phyloP scores from a whole-genome alignment of 2,113 vertebrate genomes.

The Mus spicilegus region DNA sequence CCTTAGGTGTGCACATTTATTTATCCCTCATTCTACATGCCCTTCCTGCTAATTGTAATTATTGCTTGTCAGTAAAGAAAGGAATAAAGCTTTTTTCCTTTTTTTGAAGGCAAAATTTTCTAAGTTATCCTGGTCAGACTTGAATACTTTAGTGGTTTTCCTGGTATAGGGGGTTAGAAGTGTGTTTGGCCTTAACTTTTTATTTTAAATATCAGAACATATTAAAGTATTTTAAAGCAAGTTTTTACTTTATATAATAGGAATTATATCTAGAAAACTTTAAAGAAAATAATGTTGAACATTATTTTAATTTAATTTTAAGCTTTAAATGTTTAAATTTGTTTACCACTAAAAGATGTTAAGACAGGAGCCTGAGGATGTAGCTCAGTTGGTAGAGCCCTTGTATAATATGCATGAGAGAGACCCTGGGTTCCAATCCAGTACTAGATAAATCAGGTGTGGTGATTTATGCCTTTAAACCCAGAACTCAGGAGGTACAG shows the following conservation, averaged over 20 bases:
- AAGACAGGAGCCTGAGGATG: background rate
- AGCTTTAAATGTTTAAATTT: slow-evolving; percentile 23
- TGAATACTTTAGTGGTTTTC: background rate
- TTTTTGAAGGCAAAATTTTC: background rate
- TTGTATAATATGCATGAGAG: background rate
- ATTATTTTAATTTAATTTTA: background rate
- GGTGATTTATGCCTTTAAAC: no score
- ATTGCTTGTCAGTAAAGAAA: background rate
- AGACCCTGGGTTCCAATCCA: background rate
- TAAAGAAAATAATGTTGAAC: background rate
- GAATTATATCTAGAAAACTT: background rate
- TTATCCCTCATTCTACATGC: background rate
- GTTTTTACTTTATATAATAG: background rate
- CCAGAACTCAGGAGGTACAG: no score
- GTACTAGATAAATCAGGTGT: background rate
- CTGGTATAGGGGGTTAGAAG: background rate
- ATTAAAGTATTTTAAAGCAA: background rate
- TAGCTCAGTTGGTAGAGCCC: background rate
- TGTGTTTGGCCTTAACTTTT: background rate
- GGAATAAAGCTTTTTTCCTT: background rate
- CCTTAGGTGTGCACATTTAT: background rate
- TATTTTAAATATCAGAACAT: background rate
- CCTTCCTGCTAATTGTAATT: background rate
- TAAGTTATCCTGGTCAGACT: background rate
- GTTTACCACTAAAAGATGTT: background rate